Base-by-base conservation (phyloP, 2,888 invertebrate genomes). In the Drosophila fulvimacula region DNA sequence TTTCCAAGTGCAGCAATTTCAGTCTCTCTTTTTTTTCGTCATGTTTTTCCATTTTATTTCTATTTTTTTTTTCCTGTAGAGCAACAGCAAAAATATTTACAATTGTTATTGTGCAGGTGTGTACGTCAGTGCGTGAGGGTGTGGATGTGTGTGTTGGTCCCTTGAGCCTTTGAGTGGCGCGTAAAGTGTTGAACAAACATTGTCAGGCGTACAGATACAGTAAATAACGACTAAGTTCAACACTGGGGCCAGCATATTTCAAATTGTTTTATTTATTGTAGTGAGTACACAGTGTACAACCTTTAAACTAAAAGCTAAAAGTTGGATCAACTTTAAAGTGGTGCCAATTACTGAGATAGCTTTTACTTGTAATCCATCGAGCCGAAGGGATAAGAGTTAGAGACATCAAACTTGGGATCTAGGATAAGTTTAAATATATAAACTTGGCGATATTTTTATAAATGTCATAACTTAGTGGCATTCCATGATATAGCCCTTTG, bases 181-280 rank as follows among this genome's bases (percentile, higher is more conserved):
- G 68, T 53, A 72, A 75, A 75, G 76, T 63, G 76, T 76, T 76
- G 19, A 59, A 38, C 59, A 76, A 62, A 68, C 59, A 62, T 56
- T 71, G 73, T 55, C 62, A 39, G 48, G 41, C 65, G 49, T 57
- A 51, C 36, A 49, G 39, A 52, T 66, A 70, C 76, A 76, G 74
- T 76, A 52, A 52, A 67, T 66, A 74, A 56, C 55, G 59, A 48
- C 62, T 76, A 67, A 71, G 74, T 62, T 76, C 48, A 62, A 74
- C 67, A 62, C 27, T 24, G 15, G 53, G 46, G 46, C 64, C 15
- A 32, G 21, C 44, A 51, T 42, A 64, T 46, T 55, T 15, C 10
- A 64, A 55, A 27, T 64, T 53, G 46, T 65, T 55, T 34, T 65
- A 55, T 64, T 62, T 65, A 53, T 39, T 39, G 52, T 38, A n/a